These are phyloP conservation scores for Oncorhynchus keta DNA, from an alignment of 2,113 vertebrate genomes.

Conservation along the genomic window DNA sequence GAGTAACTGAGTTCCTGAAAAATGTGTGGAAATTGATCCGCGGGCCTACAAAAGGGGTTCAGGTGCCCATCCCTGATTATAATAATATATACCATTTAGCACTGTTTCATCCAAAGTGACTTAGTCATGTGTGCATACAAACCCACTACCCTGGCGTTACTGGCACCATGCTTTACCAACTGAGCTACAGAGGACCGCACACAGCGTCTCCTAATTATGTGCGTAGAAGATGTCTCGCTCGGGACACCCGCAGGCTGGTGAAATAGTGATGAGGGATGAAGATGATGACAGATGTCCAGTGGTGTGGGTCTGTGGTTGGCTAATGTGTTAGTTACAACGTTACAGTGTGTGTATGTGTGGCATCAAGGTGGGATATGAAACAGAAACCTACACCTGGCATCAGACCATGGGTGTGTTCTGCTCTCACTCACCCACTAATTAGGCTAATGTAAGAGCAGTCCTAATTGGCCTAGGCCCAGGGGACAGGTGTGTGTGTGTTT, in stretches of 20 bases:
- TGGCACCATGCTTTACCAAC: no score
- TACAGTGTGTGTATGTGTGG: neutral
- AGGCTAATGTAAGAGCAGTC: constrained; percentile 67
- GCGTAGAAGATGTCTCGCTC: constrained; percentile 44
- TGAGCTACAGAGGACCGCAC: neutral
- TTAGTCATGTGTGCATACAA: no score
- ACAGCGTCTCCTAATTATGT: constrained; percentile 17
- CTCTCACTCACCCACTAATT: constrained; percentile 60
- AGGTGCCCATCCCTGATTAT: no score
- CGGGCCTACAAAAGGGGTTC: no score
- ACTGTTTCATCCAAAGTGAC: no score
- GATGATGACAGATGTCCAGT: constrained; percentile 55
- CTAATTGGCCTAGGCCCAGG: constrained; percentile 45
- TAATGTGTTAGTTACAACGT: no score
- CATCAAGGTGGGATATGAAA: constrained; percentile 47
- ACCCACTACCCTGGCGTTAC: no score
- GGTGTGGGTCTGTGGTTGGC: constrained; percentile 10
- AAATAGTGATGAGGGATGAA: constrained; percentile 56
- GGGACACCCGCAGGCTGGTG: constrained; percentile 10
- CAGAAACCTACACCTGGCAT: constrained; percentile 44
- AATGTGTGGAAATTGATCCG: no score
- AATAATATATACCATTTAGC: no score
- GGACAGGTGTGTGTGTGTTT: neutral
- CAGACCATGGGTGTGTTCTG: constrained; percentile 18
- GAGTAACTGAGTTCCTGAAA: no score